Percentiles rank a stretch among this genome's conserved stretches.
phyloP scores from a whole-genome alignment of 2,888 invertebrate species.

The Andricus curvator region DNA sequence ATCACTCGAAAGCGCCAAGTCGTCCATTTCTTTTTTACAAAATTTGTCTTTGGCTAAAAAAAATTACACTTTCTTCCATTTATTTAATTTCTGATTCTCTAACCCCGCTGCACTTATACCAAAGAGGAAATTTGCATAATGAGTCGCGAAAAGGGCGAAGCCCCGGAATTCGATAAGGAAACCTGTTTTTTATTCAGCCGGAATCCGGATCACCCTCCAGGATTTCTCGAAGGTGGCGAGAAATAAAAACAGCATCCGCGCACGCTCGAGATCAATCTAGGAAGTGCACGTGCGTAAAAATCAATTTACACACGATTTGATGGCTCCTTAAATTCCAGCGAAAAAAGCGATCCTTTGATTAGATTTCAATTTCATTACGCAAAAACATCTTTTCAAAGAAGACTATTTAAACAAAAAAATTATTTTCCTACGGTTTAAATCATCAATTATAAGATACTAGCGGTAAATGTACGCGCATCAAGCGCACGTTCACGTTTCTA shows the following conservation, averaged over 20 bases:
- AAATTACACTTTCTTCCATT: background rate
- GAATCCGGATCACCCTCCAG: background rate
- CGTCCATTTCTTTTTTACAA: background rate
- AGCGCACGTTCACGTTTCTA: too few relatives aligned
- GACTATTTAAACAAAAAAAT: too few relatives aligned
- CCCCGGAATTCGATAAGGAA: background rate
- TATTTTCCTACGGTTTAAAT: too few relatives aligned
- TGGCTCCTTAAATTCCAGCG: background rate
- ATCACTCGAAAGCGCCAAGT: background rate
- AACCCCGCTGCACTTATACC: background rate
- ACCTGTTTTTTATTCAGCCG: background rate
- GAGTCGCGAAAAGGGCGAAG: background rate
- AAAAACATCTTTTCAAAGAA: background rate
- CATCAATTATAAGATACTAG: too few relatives aligned
- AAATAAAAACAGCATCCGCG: slow-evolving; percentile 61
- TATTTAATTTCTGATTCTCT: background rate
- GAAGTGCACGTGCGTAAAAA: slow-evolving; percentile 63
- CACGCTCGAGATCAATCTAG: slow-evolving; percentile 62
- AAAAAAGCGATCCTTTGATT: background rate
- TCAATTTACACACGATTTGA: slow-evolving; percentile 49
- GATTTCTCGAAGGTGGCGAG: slow-evolving; percentile 34
- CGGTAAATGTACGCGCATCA: too few relatives aligned
- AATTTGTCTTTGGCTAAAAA: slow-evolving; percentile 13
- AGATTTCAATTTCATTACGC: background rate
- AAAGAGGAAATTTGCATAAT: slow-evolving; percentile 12